Base-by-base conservation (phyloP, 2,888 invertebrate genomes). In the Cosmopolites sordidus region DNA sequence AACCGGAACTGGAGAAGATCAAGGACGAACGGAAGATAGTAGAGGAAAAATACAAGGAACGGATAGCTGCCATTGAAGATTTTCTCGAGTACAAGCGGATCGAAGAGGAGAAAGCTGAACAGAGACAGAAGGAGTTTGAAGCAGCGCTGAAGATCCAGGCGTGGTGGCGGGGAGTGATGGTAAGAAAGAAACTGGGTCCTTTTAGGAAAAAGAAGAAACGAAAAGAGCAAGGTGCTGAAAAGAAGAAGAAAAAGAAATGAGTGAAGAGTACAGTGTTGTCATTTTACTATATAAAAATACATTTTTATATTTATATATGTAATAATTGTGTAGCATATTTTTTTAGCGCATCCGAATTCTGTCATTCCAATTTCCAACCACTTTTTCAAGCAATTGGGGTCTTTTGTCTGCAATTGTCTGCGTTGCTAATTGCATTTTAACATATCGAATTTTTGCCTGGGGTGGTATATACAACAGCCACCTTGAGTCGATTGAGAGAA, bases 151-250 rank as follows among this genome's bases (percentile, higher is more conserved):
- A 58, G 50, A 68, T 71, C 37, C 51, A 69, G 64, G 58, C 62
- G 17, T 71, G 70, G 70, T 70, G 70, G 70, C 62, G 69, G 53
- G 62, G 62, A 1, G 57, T 62, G 0, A 69, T 70, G 69, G 54
- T 60, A 5, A 58, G 63, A 40, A 66, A 58, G 44, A 58, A 66
- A 14, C 51, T 69, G 37, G 69, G 66, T 2, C 66, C 64, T 4
- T 69, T 61, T 41, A 56, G 55, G 44, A 63, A 60, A 47, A 62
- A 63, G 45, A 68, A 66, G 47, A 63, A 63, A 40, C 60, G 56
- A 38, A 62, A 64, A 53, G 58, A 46, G 46, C 60, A 57, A 46
- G 40, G 16, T 40, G 56, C 46, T 43, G 45, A 38, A 3, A 56
- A 57, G 44, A 46, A 38, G 48, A 54, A 52, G 51, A 52, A 45